Evolutionary conservation across 2,113 vertebrate species (phyloP), one percentile per base, ranked within the genome.

Genomic region (Glaucomys volans): DNA sequence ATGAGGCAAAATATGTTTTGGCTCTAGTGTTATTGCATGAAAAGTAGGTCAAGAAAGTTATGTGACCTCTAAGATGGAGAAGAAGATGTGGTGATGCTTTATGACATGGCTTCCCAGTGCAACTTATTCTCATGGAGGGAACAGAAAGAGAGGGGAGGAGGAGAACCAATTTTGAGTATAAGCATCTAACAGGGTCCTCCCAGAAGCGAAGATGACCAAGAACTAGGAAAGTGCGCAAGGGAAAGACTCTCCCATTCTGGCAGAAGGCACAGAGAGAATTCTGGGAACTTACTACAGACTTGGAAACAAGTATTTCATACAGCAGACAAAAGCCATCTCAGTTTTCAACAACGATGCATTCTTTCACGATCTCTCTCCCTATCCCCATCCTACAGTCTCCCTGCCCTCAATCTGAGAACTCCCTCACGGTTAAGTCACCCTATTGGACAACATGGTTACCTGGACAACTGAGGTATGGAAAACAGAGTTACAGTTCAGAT

Each of bases 11-110:
- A 54, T 37, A 94, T 32, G 66, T 72, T 84, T 81, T 92, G 74
- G 59, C 88, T 94, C 79, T 54, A 16, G 35, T 67, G 42, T 85
- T 17, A 72, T 14, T 84, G 50, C 50, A 84, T 91, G 71, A 11
- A 95, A 96, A 87, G 42, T n/a, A 88, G 62, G 54, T 91, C 40
- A 89, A 94, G 64, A 92, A 85, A 95, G 87, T 44, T 90, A 86
- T 59, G 57, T 91, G 86, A 96, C 91, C n/a, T 57, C 92, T 83
- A 88, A 95, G 52, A 91, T n/a, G 24, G 30, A 72, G 87, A 93
- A n/a, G 22, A 77, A 87, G 86, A 74, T 81, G 18, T 44, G 28
- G 90, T 57, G 89, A 69, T 35, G 50, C 22, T 87, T 77, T 77
- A 52, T 69, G 37, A 90, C 66, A 87, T 20, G 13, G 7, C 80